A percentile compares a stretch with the other conserved stretches of the same genome.
phyloP scores from a whole-genome alignment of 1,140 invertebrate genomes.

The Hylyphantes graminicola region DNA sequence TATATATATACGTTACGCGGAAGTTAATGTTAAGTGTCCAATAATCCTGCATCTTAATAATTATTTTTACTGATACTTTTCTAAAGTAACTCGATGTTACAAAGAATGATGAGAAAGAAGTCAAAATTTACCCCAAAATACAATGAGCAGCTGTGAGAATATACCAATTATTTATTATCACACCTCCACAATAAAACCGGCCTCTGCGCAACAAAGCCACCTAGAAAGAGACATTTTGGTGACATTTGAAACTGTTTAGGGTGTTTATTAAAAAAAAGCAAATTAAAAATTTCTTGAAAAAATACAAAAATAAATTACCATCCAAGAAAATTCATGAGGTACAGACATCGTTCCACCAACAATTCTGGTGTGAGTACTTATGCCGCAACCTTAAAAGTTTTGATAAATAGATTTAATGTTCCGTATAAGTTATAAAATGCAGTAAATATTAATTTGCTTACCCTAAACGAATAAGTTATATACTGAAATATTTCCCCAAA shows the following conservation, averaged over 20 bases:
- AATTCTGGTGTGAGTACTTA: conserved; percentile 54
- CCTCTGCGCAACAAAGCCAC: conserved; percentile 45
- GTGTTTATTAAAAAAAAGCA: neutral
- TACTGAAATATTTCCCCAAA: too few species aligned
- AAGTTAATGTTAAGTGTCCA: too few species aligned
- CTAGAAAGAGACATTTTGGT: conserved; percentile 9
- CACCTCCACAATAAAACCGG: conserved; percentile 75
- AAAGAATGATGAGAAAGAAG: neutral
- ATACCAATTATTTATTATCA: conserved; percentile 73
- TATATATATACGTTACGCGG: too few species aligned
- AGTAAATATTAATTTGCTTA: too few species aligned
- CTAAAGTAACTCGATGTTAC: neutral
- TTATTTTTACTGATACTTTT: too few species aligned
- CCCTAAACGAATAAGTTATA: too few species aligned
- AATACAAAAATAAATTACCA: conserved; percentile 59
- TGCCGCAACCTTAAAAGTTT: conserved; percentile 40
- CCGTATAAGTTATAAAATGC: too few species aligned
- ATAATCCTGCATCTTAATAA: too few species aligned
- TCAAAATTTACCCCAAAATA: conserved; percentile 47
- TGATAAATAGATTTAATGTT: too few species aligned
- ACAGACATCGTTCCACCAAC: conserved; percentile 62
- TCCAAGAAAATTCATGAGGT: conserved; percentile 64
- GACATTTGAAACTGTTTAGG: neutral
- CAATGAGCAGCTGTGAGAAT: conserved; percentile 80
- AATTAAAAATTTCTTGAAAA: conserved; percentile 17